A percentile compares a stretch with the other conserved stretches of the same genome.
phyloP scores from a whole-genome alignment of 2,797 vertebrate species.

The Hapalemur alaotrensis region DNA sequence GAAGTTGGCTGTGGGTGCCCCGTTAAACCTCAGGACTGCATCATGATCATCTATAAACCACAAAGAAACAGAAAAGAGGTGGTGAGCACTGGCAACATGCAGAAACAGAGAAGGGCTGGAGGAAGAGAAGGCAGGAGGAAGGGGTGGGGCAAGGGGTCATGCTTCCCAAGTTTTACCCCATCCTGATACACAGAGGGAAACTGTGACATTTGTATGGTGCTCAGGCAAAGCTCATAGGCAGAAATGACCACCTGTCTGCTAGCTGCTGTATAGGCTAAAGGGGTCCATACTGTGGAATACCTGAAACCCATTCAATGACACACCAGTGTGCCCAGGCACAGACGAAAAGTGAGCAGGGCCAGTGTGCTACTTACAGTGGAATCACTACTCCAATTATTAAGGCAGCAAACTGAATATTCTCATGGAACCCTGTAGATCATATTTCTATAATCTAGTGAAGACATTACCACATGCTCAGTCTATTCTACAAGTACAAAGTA shows the following conservation, averaged over 20 bases:
- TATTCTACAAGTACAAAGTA: background rate
- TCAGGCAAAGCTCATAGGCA: background rate
- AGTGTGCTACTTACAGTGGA: background rate
- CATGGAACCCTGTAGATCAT: background rate
- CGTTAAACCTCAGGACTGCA: slow-evolving; percentile 87
- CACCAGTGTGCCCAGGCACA: too few species aligned
- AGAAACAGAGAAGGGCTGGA: background rate
- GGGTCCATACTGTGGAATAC: background rate
- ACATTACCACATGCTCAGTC: background rate
- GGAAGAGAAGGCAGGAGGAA: background rate
- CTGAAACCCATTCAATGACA: background rate
- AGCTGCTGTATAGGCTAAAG: background rate
- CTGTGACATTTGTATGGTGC: background rate
- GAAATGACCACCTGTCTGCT: background rate
- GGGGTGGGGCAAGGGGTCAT: background rate
- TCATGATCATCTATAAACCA: slow-evolving; percentile 86
- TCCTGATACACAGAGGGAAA: background rate
- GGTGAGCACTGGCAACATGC: background rate
- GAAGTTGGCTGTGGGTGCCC: slow-evolving; percentile 85
- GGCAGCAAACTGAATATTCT: background rate
- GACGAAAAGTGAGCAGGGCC: background rate
- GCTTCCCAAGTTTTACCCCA: background rate
- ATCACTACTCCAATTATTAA: background rate
- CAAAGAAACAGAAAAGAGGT: slow-evolving; percentile 47
- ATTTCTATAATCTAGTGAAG: slow-evolving; percentile 1